Conservation (phyloP, 2,113 vertebrate species). For the Chelonoidis abingdonii region DNA sequence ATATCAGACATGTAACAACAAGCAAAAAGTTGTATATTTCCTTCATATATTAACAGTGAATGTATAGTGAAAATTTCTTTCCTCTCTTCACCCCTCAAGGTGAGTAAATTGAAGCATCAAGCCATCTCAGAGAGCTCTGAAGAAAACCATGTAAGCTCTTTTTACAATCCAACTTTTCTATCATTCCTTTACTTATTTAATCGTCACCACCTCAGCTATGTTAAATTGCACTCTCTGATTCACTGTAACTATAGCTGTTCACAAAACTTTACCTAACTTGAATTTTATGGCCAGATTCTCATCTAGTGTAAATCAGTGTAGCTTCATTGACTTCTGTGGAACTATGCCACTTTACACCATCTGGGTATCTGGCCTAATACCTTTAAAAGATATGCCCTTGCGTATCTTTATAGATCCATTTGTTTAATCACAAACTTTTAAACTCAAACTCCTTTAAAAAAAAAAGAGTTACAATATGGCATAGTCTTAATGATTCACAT, state of each 20-base stretch:
- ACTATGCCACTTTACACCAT: accelerated
- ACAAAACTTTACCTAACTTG: background rate
- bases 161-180: background rate
- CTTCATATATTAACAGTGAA: background rate
- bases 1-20: background rate
- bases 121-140: conserved; percentile 73
- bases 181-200: background rate
- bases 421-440: background rate
- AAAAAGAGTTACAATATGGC: background rate
- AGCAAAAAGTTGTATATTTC: background rate
- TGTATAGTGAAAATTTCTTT: background rate
- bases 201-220: background rate
- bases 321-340: background rate
- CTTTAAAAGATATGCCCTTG: background rate
- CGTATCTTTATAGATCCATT: background rate
- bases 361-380: background rate
- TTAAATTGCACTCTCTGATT: background rate
- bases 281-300: background rate
- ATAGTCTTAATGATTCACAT: background rate
- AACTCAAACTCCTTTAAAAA: background rate
- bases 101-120: conserved; percentile 55
- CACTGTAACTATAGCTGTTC: background rate
- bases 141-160: conserved; percentile 75
- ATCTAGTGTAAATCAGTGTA: background rate
- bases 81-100: conserved; percentile 53